Base-by-base conservation (phyloP, 2,888 invertebrate species). In the Sipha maydis region DNA sequence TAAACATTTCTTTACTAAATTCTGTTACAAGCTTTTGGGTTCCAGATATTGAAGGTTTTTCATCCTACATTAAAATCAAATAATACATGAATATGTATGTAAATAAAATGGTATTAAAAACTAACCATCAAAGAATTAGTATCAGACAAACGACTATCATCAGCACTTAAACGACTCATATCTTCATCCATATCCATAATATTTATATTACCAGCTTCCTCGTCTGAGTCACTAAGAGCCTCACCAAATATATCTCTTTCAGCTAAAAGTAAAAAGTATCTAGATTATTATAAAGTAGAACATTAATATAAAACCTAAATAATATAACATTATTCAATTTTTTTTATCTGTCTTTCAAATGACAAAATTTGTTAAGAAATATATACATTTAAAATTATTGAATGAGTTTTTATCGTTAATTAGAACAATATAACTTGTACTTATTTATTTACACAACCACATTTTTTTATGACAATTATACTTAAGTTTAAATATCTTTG, bases 171-270 rank as follows among this genome's bases (percentile, higher is more conserved):
- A 78, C 94, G 94, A 90, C 96, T 96, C 54, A 93, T 95, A 85
- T 92, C 92, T 90, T 97, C 97, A 91, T 96, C 97, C 90, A 96
- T 93, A 91, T 97, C 96, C 91, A 95, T 92, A 89, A 91, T 90
- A 77, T 90, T 90, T 91, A 92, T 94, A 28, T 93, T 93, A 89
- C 95, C 95, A 90, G 94, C 94, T 89, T 96, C 96, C 90, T 97
- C 97, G 90, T 96, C 96, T 69, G 97, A 97, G 90, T 98, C 97
- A 91, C 97, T 97, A 0, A 98, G 95, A 56, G 96, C 95, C 90
- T 97, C 98, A 56, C 98, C 98, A 93, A 98, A 98, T 91, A 98
- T 97, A 90, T 97, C 97, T 91, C 95, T 95, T 91, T 95, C 96
- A 82, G 94, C 95, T 91, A 93, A 92, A 91, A 93, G 84, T 82